Evolutionary conservation across 2,797 vertebrate species (phyloP).

Genomic region (Lutjanus campechanus): DNA sequence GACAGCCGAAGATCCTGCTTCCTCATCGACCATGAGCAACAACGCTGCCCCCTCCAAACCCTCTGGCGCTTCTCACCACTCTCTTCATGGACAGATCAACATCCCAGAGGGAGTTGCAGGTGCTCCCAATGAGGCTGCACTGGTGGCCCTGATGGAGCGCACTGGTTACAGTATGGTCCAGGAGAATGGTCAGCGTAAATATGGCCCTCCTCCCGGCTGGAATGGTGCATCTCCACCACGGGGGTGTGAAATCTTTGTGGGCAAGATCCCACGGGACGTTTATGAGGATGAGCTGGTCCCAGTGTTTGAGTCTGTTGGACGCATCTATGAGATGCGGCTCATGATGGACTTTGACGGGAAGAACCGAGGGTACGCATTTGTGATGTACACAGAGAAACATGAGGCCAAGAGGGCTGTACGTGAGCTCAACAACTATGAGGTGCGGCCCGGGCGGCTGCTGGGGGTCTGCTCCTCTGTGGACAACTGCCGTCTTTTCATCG

Average conservation of each 20-base stretch:
- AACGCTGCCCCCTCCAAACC: slow-evolving; percentile 78
- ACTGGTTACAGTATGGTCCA: slow-evolving; percentile 96
- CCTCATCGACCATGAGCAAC: slow-evolving; percentile 93
- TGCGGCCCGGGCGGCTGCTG: slow-evolving; percentile 94
- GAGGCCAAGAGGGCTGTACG: slow-evolving; percentile 97
- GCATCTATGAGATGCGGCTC: slow-evolving; percentile 98
- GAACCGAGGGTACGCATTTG: slow-evolving; percentile 97
- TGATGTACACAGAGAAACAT: slow-evolving; percentile 96
- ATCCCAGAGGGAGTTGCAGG: slow-evolving; percentile 92
- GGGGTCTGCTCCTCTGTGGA: slow-evolving; percentile 98
- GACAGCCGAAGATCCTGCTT: slow-evolving; percentile 97
- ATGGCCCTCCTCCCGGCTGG: slow-evolving; percentile 96
- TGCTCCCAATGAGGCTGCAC: slow-evolving; percentile 91
- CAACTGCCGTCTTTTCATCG: slow-evolving; percentile 98
- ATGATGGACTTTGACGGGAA: slow-evolving; percentile 99
- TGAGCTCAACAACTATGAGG: slow-evolving; percentile 98
- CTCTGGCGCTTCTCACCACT: slow-evolving; percentile 79
- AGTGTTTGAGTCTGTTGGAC: slow-evolving; percentile 94
- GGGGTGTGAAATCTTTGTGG: slow-evolving; percentile 98
- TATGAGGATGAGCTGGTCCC: slow-evolving; percentile 98
- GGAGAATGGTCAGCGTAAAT: slow-evolving; percentile 98
- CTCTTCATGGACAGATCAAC: slow-evolving; percentile 83
- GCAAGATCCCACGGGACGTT: slow-evolving; percentile 97
- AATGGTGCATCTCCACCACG: slow-evolving; percentile 91
- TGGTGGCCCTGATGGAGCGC: slow-evolving; percentile 93